Percentiles rank a stretch among this genome's conserved stretches.
Conservation (phyloP, 2,888 invertebrate genomes). For the Ctena decussata region DNA sequence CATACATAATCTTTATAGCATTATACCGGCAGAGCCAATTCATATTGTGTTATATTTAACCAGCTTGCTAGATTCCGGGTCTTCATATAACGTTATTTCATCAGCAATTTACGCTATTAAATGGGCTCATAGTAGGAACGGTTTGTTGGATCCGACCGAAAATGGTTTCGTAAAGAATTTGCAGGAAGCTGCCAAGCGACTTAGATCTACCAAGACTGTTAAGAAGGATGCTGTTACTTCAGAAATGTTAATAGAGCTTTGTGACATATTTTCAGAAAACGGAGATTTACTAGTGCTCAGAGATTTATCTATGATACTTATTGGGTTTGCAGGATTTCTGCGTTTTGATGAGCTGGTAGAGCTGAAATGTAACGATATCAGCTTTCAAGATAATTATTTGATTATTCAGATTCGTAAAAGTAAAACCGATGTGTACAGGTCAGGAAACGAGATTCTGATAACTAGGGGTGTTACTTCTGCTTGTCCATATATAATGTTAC, state of each 20-base stretch:
- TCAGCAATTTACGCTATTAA: constrained; percentile 47
- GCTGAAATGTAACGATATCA: constrained; percentile 24
- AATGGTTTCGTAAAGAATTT: constrained; percentile 31
- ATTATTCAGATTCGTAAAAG: constrained; percentile 21
- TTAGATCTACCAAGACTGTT: constrained; percentile 19
- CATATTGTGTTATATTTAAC: constrained; percentile 42
- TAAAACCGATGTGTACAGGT: constrained; percentile 35
- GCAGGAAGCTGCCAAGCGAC: constrained; percentile 35
- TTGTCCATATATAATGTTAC: constrained; percentile 29
- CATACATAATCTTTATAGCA: neutral
- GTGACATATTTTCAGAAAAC: constrained; percentile 1
- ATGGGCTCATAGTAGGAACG: constrained; percentile 38
- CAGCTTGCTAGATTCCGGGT: constrained; percentile 16
- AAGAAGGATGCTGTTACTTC: constrained; percentile 41
- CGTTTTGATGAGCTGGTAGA: constrained; percentile 11
- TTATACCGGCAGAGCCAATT: constrained; percentile 29
- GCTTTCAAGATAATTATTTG: constrained; percentile 25
- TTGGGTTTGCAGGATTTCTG: constrained; percentile 24
- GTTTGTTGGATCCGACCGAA: constrained; percentile 32
- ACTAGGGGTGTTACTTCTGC: constrained; percentile 24
- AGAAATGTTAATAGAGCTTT: constrained; percentile 34
- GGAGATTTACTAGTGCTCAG: constrained; percentile 10
- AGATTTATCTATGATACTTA: constrained; percentile 14
- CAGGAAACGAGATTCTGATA: constrained; percentile 21
- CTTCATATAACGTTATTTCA: constrained; percentile 23